Percentiles rank a stretch among this genome's conserved stretches.
Evolutionary conservation across 1,140 invertebrate species (phyloP).

Genomic region (Pseudomyrmex dendroicus): DNA sequence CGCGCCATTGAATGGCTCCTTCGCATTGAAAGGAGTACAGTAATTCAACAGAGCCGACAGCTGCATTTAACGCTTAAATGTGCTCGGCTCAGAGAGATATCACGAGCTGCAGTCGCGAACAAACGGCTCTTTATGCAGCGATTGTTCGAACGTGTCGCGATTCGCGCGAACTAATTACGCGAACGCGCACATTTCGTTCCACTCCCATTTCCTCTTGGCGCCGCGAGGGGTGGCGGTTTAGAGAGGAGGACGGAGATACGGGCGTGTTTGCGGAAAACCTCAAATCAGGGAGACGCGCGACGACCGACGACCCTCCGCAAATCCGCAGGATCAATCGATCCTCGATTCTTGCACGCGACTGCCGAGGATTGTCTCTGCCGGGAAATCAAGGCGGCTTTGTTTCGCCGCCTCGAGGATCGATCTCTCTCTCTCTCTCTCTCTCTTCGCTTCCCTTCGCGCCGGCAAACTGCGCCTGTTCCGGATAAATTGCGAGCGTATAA

Average conservation of each 20-base stretch:
- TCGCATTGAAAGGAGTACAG: background rate
- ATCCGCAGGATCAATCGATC: constrained; percentile 42
- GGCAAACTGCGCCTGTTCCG: constrained; percentile 18
- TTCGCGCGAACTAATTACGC: constrained; percentile 51
- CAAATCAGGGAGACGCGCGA: background rate
- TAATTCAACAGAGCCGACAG: constrained; percentile 5
- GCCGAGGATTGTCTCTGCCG: constrained; percentile 38
- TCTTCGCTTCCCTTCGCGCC: background rate
- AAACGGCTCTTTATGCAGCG: constrained; percentile 36
- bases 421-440: background rate
- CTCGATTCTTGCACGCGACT: constrained; percentile 32
- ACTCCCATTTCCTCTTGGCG: background rate
- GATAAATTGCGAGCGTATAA: constrained; percentile 55
- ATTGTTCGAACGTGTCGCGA: constrained; percentile 37
- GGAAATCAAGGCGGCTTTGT: constrained; percentile 53
- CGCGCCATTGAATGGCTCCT: background rate
- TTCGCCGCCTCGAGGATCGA: constrained; percentile 24
- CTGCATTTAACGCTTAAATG: constrained; percentile 28
- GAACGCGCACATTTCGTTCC: constrained; percentile 7
- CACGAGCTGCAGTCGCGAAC: background rate
- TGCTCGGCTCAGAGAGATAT: background rate
- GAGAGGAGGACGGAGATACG: background rate
- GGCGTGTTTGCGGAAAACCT: constrained; percentile 40
- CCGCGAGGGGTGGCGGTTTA: no score
- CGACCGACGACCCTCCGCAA: background rate